Conservation (phyloP, 2,113 vertebrate genomes). For the Mesitornis unicolor region DNA sequence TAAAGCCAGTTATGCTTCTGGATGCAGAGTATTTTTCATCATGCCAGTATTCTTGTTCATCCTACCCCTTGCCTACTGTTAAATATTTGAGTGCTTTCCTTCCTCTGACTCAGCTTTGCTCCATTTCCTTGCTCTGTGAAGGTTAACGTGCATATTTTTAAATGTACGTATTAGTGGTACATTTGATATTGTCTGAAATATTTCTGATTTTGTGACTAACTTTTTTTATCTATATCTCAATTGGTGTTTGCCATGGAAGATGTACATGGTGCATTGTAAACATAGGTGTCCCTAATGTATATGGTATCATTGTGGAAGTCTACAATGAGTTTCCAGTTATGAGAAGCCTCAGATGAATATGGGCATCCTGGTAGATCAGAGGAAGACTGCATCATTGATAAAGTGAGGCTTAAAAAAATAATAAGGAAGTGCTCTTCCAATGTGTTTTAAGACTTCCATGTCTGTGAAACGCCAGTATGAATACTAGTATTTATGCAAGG, state of each 20-base stretch:
- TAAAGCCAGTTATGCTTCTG: neutral
- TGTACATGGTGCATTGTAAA: neutral
- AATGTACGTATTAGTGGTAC: neutral
- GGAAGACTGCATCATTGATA: neutral
- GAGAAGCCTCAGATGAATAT: neutral
- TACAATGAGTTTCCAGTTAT: neutral
- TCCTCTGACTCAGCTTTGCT: neutral
- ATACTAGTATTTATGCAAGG: neutral
- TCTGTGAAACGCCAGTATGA: neutral
- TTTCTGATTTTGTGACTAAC: neutral
- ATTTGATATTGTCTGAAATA: neutral
- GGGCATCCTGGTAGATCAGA: neutral
- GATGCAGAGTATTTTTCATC: neutral
- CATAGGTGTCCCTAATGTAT: neutral
- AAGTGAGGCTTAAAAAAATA: neutral
- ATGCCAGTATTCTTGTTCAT: neutral
- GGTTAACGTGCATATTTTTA: neutral
- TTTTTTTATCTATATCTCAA: neutral
- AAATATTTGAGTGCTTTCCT: neutral
- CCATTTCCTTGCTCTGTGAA: neutral
- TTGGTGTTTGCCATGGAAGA: neutral
- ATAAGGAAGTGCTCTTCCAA: fast-evolving
- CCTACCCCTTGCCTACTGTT: neutral
- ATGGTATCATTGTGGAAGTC: neutral
- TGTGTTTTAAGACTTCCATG: neutral